Evolutionary conservation across 2,113 vertebrate genomes (phyloP).

Genomic region (Tragelaphus imberbis): DNA sequence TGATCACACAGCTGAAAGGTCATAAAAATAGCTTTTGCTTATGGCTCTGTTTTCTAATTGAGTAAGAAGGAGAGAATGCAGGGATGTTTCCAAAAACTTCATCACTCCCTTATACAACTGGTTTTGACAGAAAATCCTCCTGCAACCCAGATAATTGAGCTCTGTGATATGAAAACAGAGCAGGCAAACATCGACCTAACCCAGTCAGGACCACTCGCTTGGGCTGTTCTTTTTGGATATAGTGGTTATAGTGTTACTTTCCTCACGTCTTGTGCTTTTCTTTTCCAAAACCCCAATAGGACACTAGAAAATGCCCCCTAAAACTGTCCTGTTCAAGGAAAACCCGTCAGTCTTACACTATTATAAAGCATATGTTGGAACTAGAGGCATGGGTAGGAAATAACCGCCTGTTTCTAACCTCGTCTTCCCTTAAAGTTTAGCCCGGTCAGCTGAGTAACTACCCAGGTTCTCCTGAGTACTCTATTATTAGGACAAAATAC

Average conservation of each 20-base stretch:
- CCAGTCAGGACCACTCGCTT: not conserved
- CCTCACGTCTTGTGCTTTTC: not conserved
- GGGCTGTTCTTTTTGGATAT: not conserved
- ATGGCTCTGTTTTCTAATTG: not conserved
- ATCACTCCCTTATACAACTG: not conserved
- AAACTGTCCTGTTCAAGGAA: not conserved
- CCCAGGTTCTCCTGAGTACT: not conserved
- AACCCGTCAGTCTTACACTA: not conserved
- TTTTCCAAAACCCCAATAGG: not conserved
- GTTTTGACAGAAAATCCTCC: slow-evolving; percentile 25
- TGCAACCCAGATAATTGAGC: not conserved
- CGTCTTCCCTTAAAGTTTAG: not conserved
- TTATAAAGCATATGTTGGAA: not conserved
- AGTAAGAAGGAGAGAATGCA: not conserved
- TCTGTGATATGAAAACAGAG: not conserved
- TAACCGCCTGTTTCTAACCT: not conserved
- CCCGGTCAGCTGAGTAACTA: not conserved
- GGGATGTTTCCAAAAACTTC: not conserved
- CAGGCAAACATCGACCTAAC: not conserved
- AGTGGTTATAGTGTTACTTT: not conserved
- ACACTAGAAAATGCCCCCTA: not conserved
- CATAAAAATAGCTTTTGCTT: not conserved
- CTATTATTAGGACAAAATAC: not conserved
- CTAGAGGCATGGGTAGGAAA: not conserved
- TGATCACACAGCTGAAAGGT: not conserved